Conservation (phyloP, 2,113 vertebrate genomes). For the Hydrochoerus hydrochaeris region DNA sequence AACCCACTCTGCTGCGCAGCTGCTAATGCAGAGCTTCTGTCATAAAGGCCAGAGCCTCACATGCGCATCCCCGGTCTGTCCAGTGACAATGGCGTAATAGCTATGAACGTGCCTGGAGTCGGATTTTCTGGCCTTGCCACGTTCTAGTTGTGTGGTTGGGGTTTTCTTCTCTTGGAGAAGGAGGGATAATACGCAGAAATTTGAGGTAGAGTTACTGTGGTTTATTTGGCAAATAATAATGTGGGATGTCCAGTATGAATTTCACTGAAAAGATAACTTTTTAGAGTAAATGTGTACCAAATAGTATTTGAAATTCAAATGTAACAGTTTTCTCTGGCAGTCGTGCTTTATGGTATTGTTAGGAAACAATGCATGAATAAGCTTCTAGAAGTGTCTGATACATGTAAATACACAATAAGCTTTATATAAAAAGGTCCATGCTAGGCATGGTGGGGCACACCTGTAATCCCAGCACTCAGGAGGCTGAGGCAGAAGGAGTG, state of each 20-base stretch:
- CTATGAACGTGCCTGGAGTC: neutral
- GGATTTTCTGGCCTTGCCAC: neutral
- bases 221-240: neutral
- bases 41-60: neutral
- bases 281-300: neutral
- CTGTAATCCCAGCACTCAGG: neutral
- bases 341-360: neutral
- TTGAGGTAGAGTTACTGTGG: neutral
- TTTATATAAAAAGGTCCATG: neutral
- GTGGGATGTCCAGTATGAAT: neutral
- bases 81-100: neutral
- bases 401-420: neutral
- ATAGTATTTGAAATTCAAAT: conserved; percentile 23
- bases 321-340: conserved; percentile 1
- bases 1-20: neutral
- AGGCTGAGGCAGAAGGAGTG: no score
- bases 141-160: neutral
- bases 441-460: neutral
- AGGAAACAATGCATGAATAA: neutral
- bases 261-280: neutral
- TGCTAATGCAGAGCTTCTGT: neutral
- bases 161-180: neutral
- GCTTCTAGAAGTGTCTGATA: neutral
- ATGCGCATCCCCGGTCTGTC: neutral
- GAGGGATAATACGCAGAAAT: neutral